Percentiles rank a stretch among this genome's conserved stretches.
These are phyloP conservation scores for Glossophaga mutica DNA, from an alignment of 2,797 vertebrate genomes.

Conservation along the genomic window DNA sequence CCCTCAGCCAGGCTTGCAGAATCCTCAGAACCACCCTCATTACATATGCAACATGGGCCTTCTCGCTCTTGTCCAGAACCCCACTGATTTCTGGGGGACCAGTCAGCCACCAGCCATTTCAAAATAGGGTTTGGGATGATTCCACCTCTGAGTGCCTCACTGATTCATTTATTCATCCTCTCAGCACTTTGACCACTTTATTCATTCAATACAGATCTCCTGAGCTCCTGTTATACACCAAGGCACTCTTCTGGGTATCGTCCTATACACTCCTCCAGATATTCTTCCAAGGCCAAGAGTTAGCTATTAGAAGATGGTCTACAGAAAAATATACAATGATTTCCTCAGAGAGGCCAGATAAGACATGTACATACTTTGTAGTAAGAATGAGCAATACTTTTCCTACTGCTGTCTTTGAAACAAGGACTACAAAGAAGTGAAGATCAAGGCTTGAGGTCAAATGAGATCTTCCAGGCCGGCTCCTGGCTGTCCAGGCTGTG, in stretches of 20 bases:
- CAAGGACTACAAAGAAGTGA: not conserved
- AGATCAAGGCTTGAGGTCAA: not conserved
- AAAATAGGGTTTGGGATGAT: not conserved
- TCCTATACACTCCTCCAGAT: not conserved
- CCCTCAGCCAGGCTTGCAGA: not conserved
- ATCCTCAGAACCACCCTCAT: not conserved
- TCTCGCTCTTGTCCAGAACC: not conserved
- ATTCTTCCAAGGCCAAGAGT: not conserved
- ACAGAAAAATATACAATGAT: not conserved
- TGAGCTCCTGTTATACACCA: not conserved
- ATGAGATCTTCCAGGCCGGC: not conserved
- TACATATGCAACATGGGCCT: fast-evolving
- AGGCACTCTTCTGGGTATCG: not conserved
- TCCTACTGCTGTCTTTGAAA: not conserved
- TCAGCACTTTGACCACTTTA: not conserved
- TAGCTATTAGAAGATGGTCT: not conserved
- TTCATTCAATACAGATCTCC: not conserved
- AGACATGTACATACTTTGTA: not conserved
- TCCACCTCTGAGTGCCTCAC: not conserved
- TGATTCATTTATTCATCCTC: not conserved
- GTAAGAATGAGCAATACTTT: not conserved
- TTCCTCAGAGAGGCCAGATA: not conserved
- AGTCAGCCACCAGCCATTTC: not conserved
- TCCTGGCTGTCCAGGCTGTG: no score
- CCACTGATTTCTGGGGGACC: not conserved